A percentile compares a stretch with the other conserved stretches of the same genome.
phyloP scores from a whole-genome alignment of 1,140 invertebrate species.

The Branchinecta lynchi region DNA sequence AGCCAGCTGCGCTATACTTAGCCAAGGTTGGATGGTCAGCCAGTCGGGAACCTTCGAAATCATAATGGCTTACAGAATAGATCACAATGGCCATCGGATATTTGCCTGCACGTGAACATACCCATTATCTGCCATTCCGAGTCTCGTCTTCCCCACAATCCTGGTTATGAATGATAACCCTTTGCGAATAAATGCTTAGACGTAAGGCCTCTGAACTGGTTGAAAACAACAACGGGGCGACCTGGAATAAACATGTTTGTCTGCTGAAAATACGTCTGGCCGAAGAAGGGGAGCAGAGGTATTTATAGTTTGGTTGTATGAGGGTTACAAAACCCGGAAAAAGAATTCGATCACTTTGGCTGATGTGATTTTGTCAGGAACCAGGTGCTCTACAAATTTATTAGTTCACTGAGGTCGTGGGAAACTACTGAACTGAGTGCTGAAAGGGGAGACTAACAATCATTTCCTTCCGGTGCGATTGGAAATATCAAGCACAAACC shows the following conservation, averaged over 20 bases:
- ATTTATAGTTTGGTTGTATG: neutral
- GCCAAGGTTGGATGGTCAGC: too few species aligned
- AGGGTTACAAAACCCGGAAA: neutral
- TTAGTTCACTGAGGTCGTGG: neutral
- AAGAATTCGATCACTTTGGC: neutral
- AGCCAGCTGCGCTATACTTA: too few species aligned
- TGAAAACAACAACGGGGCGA: constrained; percentile 2
- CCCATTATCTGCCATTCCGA: too few species aligned
- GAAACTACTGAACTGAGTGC: neutral
- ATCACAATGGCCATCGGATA: too few species aligned
- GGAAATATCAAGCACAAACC: neutral
- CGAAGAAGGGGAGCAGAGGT: neutral
- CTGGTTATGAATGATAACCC: neutral
- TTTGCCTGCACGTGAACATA: too few species aligned
- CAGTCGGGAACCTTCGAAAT: too few species aligned
- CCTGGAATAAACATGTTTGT: constrained; percentile 10
- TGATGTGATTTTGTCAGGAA: neutral
- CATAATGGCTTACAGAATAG: too few species aligned
- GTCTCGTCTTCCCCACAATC: neutral
- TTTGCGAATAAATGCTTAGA: neutral
- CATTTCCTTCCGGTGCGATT: neutral
- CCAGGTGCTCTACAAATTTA: neutral
- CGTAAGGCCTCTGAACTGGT: neutral
- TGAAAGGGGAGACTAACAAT: neutral
- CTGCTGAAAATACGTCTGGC: constrained; percentile 4